These are phyloP conservation scores for Chionodraco myersi DNA, from an alignment of 2,113 vertebrate species.

Conservation along the genomic window DNA sequence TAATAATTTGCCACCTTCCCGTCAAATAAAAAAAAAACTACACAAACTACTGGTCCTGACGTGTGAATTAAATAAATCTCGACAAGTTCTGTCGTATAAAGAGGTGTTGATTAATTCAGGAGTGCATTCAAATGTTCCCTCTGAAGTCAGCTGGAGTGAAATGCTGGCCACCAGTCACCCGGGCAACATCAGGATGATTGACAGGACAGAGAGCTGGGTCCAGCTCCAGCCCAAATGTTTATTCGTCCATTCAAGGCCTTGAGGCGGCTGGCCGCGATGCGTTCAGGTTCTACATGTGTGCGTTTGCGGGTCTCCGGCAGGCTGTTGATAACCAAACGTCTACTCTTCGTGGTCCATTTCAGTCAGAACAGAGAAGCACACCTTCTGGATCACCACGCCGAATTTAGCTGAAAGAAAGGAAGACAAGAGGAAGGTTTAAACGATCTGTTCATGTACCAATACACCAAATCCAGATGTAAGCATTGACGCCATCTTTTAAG, in stretches of 20 bases:
- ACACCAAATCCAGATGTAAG: not conserved
- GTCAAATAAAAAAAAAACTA: constrained; percentile 15
- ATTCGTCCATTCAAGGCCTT: not conserved
- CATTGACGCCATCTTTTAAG: not conserved
- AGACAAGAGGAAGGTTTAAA: not conserved
- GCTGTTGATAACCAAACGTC: not conserved
- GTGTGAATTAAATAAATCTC: constrained; percentile 49
- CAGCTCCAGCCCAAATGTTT: constrained; percentile 22
- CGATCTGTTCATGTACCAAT: not conserved
- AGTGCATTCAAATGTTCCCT: constrained; percentile 14
- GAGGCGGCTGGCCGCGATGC: not conserved
- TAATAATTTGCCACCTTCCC: constrained; percentile 26
- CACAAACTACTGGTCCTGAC: constrained; percentile 14
- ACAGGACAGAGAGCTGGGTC: constrained; percentile 26
- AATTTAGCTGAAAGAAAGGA: constrained; percentile 72
- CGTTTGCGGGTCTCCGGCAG: constrained; percentile 6
- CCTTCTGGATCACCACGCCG: constrained; percentile 85
- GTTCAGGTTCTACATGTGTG: constrained; percentile 25
- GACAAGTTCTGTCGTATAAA: constrained; percentile 28
- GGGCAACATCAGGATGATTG: constrained; percentile 16
- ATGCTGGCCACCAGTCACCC: constrained; percentile 2
- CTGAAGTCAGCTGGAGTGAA: no score
- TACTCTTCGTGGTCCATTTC: constrained; percentile 87
- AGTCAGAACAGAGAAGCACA: constrained; percentile 88
- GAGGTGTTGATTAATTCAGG: constrained; percentile 13